Conservation (phyloP, 2,113 vertebrate species). For the Crypturellus undulatus region DNA sequence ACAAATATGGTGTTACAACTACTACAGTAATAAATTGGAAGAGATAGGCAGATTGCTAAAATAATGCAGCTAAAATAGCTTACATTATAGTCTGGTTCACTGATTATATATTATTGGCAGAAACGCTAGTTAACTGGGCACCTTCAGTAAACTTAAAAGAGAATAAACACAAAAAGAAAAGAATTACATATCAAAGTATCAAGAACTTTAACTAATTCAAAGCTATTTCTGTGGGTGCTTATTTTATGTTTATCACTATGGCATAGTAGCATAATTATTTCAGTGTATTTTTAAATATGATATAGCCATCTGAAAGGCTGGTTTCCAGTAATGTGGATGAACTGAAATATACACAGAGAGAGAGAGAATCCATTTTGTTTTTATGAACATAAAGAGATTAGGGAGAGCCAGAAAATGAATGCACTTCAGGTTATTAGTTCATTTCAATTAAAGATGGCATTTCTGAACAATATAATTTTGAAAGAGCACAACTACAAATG, state of each 20-base stretch:
- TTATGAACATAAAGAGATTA: neutral
- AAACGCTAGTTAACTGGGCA: neutral
- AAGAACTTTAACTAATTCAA: neutral
- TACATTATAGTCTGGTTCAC: neutral
- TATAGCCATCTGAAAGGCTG: neutral
- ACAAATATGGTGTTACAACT: neutral
- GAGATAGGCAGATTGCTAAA: neutral
- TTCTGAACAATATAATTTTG: neutral
- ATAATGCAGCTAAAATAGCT: neutral
- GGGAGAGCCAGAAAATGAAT: neutral
- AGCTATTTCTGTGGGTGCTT: neutral
- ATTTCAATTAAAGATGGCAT: neutral
- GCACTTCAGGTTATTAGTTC: neutral
- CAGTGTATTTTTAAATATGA: neutral
- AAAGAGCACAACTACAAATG: neutral
- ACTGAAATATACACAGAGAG: neutral
- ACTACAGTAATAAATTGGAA: neutral
- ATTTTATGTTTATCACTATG: neutral
- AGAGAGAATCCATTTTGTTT: neutral
- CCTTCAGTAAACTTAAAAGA: neutral
- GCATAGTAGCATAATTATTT: neutral
- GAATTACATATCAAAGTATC: neutral
- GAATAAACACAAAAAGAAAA: neutral
- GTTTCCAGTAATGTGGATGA: neutral
- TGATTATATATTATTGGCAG: neutral